Conservation (phyloP, 2,113 vertebrate genomes). For the Pterocles burchelli region DNA sequence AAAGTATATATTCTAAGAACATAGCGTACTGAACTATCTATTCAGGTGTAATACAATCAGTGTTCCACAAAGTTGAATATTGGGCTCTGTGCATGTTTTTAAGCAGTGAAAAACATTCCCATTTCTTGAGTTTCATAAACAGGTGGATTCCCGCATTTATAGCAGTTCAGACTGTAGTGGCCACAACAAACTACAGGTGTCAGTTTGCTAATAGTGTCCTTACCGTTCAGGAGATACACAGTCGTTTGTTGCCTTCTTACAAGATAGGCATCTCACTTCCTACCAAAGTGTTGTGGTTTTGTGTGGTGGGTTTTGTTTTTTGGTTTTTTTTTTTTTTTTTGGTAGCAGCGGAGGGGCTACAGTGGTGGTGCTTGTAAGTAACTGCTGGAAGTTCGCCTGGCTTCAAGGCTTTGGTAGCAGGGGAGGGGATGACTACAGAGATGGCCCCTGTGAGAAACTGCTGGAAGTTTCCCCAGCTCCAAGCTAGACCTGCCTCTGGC, state of each 20-base stretch:
- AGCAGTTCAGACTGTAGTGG: not conserved
- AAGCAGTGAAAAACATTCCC: not conserved
- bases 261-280: not conserved
- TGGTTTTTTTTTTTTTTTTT: too few relatives aligned
- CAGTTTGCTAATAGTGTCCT: not conserved
- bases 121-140: not conserved
- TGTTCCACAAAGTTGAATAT: not conserved
- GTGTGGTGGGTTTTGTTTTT: too few relatives aligned
- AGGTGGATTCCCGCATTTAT: not conserved
- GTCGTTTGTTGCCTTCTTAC: not conserved
- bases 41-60: not conserved
- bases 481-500: too few relatives aligned
- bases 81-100: not conserved
- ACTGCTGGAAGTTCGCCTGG: too few relatives aligned
- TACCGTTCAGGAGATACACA: not conserved
- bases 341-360: too few relatives aligned
- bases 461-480: too few relatives aligned
- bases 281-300: not conserved
- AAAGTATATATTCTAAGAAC: not conserved
- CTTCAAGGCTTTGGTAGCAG: too few relatives aligned
- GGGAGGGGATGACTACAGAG: too few relatives aligned
- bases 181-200: not conserved
- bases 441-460: too few relatives aligned
- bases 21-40: accelerated
- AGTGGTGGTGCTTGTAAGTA: too few relatives aligned